These are phyloP conservation scores for Puntigrus tetrazona DNA, from an alignment of 2,113 vertebrate genomes.

Conservation along the genomic window DNA sequence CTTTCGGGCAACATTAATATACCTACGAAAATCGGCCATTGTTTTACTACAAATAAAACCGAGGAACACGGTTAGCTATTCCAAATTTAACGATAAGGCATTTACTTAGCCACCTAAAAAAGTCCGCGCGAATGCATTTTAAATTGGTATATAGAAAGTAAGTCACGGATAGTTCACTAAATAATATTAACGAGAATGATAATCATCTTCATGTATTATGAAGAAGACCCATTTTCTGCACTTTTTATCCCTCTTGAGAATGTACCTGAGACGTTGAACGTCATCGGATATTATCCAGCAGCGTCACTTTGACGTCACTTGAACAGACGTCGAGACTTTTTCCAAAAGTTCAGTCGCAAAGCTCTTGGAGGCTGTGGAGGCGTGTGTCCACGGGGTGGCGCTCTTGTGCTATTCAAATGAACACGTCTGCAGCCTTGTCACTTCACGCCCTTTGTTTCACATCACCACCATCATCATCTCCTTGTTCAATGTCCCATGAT, in stretches of 20 bases:
- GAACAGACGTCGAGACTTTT: neutral
- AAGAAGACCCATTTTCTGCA: neutral
- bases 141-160: neutral
- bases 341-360: neutral
- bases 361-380: neutral
- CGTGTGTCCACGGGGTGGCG: constrained; percentile 32
- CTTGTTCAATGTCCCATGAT: constrained; percentile 2
- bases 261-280: neutral
- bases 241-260: neutral
- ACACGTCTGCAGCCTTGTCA: neutral
- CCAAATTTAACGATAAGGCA: too few species aligned
- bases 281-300: neutral
- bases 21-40: too few species aligned
- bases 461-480: neutral
- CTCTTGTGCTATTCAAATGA: constrained; percentile 14
- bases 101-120: neutral
- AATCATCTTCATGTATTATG: neutral
- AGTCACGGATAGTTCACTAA: neutral
- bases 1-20: neutral
- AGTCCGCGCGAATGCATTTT: neutral
- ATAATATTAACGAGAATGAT: neutral
- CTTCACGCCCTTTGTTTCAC: constrained; percentile 9
- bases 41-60: too few species aligned
- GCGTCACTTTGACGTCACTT: constrained; percentile 17
- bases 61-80: too few species aligned